A percentile compares a stretch with the other conserved stretches of the same genome.
Evolutionary conservation across 2,888 invertebrate genomes (phyloP).

Genomic region (Drosophila trichaetosa): DNA sequence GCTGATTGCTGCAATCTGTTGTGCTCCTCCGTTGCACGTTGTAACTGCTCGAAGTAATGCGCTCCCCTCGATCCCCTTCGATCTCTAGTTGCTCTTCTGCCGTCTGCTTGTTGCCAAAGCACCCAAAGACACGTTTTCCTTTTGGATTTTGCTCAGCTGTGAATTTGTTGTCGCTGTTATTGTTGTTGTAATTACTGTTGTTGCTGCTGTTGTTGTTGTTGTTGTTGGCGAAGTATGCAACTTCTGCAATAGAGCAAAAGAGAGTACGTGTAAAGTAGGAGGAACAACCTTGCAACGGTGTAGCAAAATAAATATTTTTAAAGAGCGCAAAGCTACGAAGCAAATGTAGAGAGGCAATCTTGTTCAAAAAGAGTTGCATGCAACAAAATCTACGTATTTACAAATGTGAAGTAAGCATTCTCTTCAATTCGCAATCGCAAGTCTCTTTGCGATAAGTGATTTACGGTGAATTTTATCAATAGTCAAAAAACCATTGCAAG

Average conservation of each 20-base stretch:
- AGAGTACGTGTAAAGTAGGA: slow-evolving; percentile 76
- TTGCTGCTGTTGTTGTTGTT: slow-evolving; percentile 49
- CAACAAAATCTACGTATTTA: not conserved
- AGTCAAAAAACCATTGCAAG: not conserved
- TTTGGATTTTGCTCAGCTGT: slow-evolving; percentile 23
- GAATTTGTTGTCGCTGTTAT: slow-evolving; percentile 50
- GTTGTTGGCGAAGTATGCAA: slow-evolving; percentile 82
- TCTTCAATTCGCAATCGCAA: not conserved
- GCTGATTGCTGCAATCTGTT: slow-evolving; percentile 6
- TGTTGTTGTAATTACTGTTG: slow-evolving; percentile 26
- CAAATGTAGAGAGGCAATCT: not conserved
- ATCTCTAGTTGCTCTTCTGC: slow-evolving; percentile 8
- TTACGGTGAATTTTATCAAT: no score
- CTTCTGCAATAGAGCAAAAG: slow-evolving; percentile 83
- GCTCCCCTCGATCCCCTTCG: slow-evolving; percentile 24
- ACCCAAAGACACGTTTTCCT: slow-evolving; percentile 51
- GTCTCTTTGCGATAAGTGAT: not conserved
- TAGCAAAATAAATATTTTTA: slow-evolving; percentile 13
- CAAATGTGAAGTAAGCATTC: not conserved
- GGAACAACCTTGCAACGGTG: slow-evolving; percentile 51
- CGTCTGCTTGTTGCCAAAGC: slow-evolving; percentile 51
- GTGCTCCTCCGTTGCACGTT: slow-evolving; percentile 66
- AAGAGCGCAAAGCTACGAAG: not conserved
- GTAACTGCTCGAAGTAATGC: slow-evolving; percentile 59
- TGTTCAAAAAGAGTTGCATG: not conserved